Base-by-base conservation (phyloP, 2,797 vertebrate species). In the Orestias chungarensis region DNA sequence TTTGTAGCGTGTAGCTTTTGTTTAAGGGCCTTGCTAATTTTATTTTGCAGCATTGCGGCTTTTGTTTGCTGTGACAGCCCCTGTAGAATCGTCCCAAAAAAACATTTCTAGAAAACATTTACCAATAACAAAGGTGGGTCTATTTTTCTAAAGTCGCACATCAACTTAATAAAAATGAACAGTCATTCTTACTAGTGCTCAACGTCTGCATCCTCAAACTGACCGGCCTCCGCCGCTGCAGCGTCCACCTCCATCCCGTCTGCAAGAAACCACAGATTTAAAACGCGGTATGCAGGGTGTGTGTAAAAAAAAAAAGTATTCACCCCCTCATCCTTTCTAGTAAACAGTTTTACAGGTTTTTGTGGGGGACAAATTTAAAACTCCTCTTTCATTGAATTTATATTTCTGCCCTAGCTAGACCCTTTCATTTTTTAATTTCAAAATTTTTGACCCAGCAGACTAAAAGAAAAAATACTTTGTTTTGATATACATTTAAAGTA, bases 151-250 rank as follows among this genome's bases (percentile, higher is more conserved):
- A 54, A 29, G 15, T 18, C 18, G 27, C 15, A 18, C 17, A 18
- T 5, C 31, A 33, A 57, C n/a, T n/a, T n/a, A n/a, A n/a, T n/a
- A 3, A 43, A 23, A 9, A 55, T 7, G 3, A 18, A 11, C 1
- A 3, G 33, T 61, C 10, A n/a, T n/a, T n/a, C 57, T 90, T 84
- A 94, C 97, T 96, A 99, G 93, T 99, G 98, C 67, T 99, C 97
- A 0, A 99, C 95, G 65, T 99, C 97, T 0, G 97, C 97, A 0
- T 99, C 98, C 72, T 99, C 98, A 91, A 99, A 99, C 89, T 99
- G 98, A 7, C 97, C 97, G 0, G 96, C 95, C 66, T 96, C 97
- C 2, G 93, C 73, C 0, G 95, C 94, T 9, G 91, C 88, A 0
- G 95, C 8, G 0, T 98, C 98, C 68, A 99, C 96, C 79, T 99